Evolutionary conservation across 2,888 invertebrate species (phyloP), one percentile per base, ranked within the genome.

Genomic region (Pheosia gnoma): DNA sequence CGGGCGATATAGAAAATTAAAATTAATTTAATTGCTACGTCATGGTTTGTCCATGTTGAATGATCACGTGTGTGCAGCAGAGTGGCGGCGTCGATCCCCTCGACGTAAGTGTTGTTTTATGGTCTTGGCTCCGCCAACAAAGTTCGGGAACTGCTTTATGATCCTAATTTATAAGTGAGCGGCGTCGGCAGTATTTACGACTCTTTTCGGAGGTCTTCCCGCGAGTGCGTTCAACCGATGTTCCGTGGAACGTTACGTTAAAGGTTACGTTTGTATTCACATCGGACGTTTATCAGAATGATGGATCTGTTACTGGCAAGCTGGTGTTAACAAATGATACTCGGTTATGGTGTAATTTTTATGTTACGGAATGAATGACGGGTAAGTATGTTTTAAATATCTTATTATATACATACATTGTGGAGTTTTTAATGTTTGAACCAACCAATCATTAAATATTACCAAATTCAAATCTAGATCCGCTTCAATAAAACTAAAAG

Each of bases 81-180:
- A 83, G 84, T 80, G 77, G 78, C 73, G 81, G 58, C 62, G 68
- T 65, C 72, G 74, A 83, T 85, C 86, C 88, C 85, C 85, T 80
- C 77, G 80, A 84, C 77, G 86, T 87, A 88, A 89, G 89, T 88
- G 85, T 84, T 91, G 88, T 91, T 93, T 93, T 93, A 93, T 88
- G 91, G 85, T 84, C 91, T 89, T 86, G 88, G 89, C 86, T 91
- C 87, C 87, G 87, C 90, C 87, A 89, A 88, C 91, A 90, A 93
- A 93, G 87, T 93, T 93, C 86, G 89, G 86, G 89, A 91, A 91
- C 90, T 91, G 91, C 88, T 93, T 93, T 93, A 93, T 93, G 93
- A 90, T 90, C 90, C 93, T 93, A 93, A 93, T 93, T 93, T 93
- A 93, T 93, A 93, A 93, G 93, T 92, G 89, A 91, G 90, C 90